phyloP scores from a whole-genome alignment of 92 coral and sea anemone species.

The Zoanthus sociatus region DNA sequence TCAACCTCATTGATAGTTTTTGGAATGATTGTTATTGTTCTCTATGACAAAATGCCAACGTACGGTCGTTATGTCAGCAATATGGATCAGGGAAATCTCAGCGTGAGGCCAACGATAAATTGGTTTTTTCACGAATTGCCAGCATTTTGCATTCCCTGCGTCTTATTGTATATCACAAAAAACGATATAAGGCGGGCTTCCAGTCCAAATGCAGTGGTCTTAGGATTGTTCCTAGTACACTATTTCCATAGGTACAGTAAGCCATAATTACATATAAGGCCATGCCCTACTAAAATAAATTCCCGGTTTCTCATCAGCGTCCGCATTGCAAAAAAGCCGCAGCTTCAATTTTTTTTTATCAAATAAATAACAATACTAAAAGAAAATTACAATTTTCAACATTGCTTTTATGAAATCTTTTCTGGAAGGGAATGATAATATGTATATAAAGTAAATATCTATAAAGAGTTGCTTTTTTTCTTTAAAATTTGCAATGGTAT shows the following conservation, averaged over 20 bases:
- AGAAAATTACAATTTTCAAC: too few species aligned
- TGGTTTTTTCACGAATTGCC: conserved; percentile 92
- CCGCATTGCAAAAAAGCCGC: too few species aligned
- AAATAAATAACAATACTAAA: too few species aligned
- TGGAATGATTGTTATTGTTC: conserved; percentile 57
- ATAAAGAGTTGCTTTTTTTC: too few species aligned
- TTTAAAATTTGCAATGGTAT: too few species aligned
- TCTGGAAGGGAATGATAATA: too few species aligned
- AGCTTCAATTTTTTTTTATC: too few species aligned
- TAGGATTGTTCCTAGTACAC: conserved; percentile 71
- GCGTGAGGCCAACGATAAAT: conserved; percentile 66
- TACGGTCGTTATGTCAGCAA: conserved; percentile 71
- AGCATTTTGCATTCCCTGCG: conserved; percentile 77
- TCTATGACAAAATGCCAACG: conserved; percentile 69
- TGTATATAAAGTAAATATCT: too few species aligned
- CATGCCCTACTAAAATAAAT: too few species aligned
- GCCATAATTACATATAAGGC: too few species aligned
- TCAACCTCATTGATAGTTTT: conserved; percentile 63
- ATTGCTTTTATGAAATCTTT: too few species aligned
- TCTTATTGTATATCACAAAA: conserved; percentile 54
- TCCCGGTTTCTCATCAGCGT: too few species aligned
- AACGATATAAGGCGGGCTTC: conserved; percentile 50
- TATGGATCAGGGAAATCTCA: conserved; percentile 48
- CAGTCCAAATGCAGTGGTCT: conserved; percentile 76
- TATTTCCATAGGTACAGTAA: conserved; percentile 80